Evolutionary conservation across 1,140 invertebrate species (phyloP), one percentile per base, ranked within the genome.

Genomic region (Hylaeus volcanicus): DNA sequence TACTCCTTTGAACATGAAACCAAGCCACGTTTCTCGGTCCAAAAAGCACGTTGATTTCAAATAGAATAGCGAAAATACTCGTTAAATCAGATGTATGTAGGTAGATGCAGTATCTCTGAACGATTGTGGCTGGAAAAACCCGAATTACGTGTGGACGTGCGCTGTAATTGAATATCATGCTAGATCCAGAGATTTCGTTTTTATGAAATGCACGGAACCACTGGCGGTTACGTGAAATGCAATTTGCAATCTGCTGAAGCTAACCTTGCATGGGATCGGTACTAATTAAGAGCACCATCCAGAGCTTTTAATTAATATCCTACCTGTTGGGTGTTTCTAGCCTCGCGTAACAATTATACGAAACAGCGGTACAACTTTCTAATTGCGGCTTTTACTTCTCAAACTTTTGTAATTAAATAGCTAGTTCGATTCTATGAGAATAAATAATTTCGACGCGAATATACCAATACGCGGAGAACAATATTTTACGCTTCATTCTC

Each of bases 251-350:
- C 3, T 43, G 8, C 71, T 48, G 41, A 12, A n/a, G 12, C 9
- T 8, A 61, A 55, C 26, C 5, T 41, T 9, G 14, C 60, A 64
- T 14, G 74, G 37, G 53, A 56, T 14, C 55, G 12, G 11, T 56
- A 14, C 51, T 58, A 66, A 68, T 66, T 75, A 45, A 39, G n/a
- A 39, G 9, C 5, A 74, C 43, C 60, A 45, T 26, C 70, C 14
- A 45, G 6, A 64, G 51, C 63, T 75, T 56, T 66, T 75, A 75
- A 75, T 75, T 75, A 75, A 68, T 66, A 66, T 68, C 64, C 2
- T 74, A 39, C 9, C 60, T 74, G n/a, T 48, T 48, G 12, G 6
- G n/a, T 14, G 15, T 75, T 58, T 66, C 14, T 45, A 53, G 1
- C 37, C 14, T 55, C 45, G 48, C 8, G 6, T 64, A 74, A 74